Base-by-base conservation (phyloP, 2,797 vertebrate species). In the Hyperoplus lanceolatus region DNA sequence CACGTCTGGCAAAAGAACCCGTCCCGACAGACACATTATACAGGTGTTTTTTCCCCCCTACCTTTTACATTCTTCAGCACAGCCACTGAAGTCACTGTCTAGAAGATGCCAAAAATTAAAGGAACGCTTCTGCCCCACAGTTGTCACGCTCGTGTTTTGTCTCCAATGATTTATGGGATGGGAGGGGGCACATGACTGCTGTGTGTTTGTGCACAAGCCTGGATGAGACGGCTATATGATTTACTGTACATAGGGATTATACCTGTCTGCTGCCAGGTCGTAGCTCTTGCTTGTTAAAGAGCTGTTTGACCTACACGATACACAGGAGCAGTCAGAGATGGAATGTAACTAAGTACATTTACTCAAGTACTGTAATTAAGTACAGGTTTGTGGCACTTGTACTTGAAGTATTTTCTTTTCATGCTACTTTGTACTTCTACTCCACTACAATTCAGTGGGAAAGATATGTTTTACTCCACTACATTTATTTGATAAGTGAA, bases 1-100 rank as follows among this genome's bases (percentile, higher is more conserved):
- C 80, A 75, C 7, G 90, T 91, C 89, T 92, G 89, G 75, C 29
- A 29, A 81, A 71, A 65, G 64, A 77, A 70, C 14, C 64, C 7
- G 16, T 82, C 63, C 60, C 63, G 73, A 78, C 84, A 49, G 29
- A 29, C 72, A 87, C 82, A 83, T 59, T 70, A 59, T 70, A 82
- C 90, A 92, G 90, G 89, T 92, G 82, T 90, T 92, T 83, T 79
- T 29, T 29, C 29, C 29, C 54, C 63, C 80, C 57, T n/a, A 73
- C 75, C 81, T 29, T 29, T 29, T 57, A 77, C 89, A 89, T 92
- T 92, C 90, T 85, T 88, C 59, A 72, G 11, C 70, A 81, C 55
- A 68, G 73, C 67, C 72, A 58, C 39, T 29, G 29, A 29, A 85
- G 81, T 80, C 69, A 60, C 70, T 68, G 74, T 76, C 83, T 70